Base-by-base conservation (phyloP, 2,113 vertebrate species). In the Beaufortia kweichowensis region DNA sequence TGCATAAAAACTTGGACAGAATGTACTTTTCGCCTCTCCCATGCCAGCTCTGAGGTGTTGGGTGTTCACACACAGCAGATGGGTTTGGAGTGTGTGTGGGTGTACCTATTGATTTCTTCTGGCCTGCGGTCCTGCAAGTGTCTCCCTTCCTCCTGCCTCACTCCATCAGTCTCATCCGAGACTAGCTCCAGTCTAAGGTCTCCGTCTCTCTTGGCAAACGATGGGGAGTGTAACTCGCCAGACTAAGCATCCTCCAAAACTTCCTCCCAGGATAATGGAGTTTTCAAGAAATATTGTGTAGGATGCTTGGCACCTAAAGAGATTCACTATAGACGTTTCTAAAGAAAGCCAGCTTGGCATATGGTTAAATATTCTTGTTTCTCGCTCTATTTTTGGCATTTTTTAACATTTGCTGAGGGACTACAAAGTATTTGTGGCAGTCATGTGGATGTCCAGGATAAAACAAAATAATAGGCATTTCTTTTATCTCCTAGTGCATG, bases 81-180 rank as follows among this genome's bases (percentile, higher is more conserved):
- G 82, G 81, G 65, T 80, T 24, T 79, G 12, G 56, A 80, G 63
- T 55, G 53, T 28, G 70, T 43, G 78, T 78, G 79, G 64, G 78
- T 48, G 82, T 64, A 53, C 46, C 57, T 81, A 83, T 83, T 80
- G 78, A 83, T 83, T 79, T 76, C 71, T 70, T 62, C 76, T 80
- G 83, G 78, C 84, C 77, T 19, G 24, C 39, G 12, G 65, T 67
- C 62, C 84, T 76, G 56, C 73, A 48, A 61, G 61, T 67, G 60
- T 77, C 69, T 72, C 64, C 71, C 68, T 57, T 75, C 29, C 64
- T 35, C 12, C 72, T 24, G 10, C 26, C 63, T 68, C 56, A 61
- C 72, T 57, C 78, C 77, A 80, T 87, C 84, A 85, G 74, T 86
- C 83, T 61, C n/a, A 75, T 84, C 43, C 48, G 33, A 41, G 68